Base-by-base conservation (phyloP, 2,113 vertebrate genomes). In the Xyliphius kryptos region DNA sequence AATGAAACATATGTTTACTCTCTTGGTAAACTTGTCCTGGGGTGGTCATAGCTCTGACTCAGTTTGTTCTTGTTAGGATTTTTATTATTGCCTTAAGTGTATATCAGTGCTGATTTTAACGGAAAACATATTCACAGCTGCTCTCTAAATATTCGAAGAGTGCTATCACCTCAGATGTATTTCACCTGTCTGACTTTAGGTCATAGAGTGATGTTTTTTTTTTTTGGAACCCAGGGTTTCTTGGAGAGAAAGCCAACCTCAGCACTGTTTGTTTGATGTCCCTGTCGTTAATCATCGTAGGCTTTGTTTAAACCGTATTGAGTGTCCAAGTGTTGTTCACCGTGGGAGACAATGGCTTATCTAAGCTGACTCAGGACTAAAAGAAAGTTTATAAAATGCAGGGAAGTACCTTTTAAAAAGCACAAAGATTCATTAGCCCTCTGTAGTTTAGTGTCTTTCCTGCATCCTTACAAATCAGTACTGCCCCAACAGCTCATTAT, bases 311-410 rank as follows among this genome's bases (percentile, higher is more conserved):
- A 71, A 71, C 66, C 67, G 61, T 71, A 64, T 71, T 76, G 73
- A 72, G 56, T 63, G 69, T 57, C 61, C 13, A 15, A 36, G 54
- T 69, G 48, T 61, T 53, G 71, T 72, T 72, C 66, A 74, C 16
- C 20, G 17, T n/a, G 13, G 16, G 48, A 26, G 59, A 75, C 68
- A 78, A 78, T 78, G 19, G 68, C 53, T 63, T 62, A 66, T 75
- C 56, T 54, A 58, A 74, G 66, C 71, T 72, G 65, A 56, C 53
- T 68, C 48, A 70, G 62, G 55, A 21, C 40, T 68, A 66, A 74
- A 77, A 76, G 71, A 75, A 70, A 70, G 73, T 78, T 77, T 67
- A 76, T 76, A 71, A 69, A 74, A 73, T 41, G 77, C 68, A 70
- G 77, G 73, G 70, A 67, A 48, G 55, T 56, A 22, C 32, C 63